Percentiles rank a stretch among this genome's conserved stretches.
phyloP scores from a whole-genome alignment of 2,797 vertebrate genomes.

The Leuciscus waleckii region DNA sequence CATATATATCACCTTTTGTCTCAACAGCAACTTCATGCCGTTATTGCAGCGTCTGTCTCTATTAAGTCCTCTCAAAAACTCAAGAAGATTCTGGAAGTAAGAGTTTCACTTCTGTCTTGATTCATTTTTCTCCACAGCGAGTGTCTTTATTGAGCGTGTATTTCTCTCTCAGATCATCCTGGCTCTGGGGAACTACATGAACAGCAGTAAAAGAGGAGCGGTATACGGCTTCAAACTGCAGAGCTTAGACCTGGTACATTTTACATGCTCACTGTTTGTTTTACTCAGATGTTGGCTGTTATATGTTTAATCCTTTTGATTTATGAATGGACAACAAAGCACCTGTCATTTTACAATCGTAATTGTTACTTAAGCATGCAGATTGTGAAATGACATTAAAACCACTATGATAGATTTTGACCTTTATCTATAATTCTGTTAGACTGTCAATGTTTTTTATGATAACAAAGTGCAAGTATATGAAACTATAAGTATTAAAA shows the following conservation, averaged over 20 bases:
- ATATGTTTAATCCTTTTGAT: neutral
- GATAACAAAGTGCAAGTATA: neutral
- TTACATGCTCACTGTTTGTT: neutral
- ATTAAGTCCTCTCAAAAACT: constrained; percentile 99
- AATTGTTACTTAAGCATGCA: neutral
- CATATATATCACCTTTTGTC: neutral
- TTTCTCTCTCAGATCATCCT: constrained; percentile 88
- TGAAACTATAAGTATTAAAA: neutral
- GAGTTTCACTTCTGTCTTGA: constrained; percentile 27
- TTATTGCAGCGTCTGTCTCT: constrained; percentile 96
- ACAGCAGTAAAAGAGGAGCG: constrained; percentile 97
- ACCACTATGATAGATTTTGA: neutral
- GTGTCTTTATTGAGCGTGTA: constrained; percentile 7
- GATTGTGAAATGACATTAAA: neutral
- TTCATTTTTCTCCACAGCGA: neutral
- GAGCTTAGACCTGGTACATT: constrained; percentile 92
- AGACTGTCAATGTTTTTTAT: neutral
- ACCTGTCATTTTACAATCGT: neutral
- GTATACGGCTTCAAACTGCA: constrained; percentile 99
- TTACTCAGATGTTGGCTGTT: neutral
- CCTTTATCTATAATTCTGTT: neutral
- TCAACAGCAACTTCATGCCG: constrained; percentile 93
- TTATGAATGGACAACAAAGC: neutral
- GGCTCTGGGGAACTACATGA: constrained; percentile 99
- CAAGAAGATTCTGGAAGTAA: constrained; percentile 97